Evolutionary conservation across 2,888 invertebrate genomes (phyloP), one percentile per base, ranked within the genome.

Genomic region (Bursaphelenchus okinawaensis): DNA sequence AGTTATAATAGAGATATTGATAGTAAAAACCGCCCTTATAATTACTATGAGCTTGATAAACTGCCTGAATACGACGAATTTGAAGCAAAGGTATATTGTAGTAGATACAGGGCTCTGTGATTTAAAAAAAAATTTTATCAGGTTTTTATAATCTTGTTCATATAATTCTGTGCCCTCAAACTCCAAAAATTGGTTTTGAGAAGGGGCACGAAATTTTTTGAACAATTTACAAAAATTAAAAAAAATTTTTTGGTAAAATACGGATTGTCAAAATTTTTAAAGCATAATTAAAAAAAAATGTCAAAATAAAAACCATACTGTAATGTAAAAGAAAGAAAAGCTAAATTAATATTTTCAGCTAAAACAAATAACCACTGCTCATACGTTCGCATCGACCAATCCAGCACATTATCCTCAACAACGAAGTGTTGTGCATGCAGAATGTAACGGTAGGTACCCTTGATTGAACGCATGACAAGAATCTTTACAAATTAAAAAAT

Each of bases 281-380:
- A 40, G 7, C 31, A 7, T 9, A 7, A n/a, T 9, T 19, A 19
- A 16, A 19, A 7, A 7, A 19, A 54, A 26, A n/a, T 7, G 28
- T 12, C 8, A 51, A 19, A 56, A 26, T 23, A 23, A 23, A 0
- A 4, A 9, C 29, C 16, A 12, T 19, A 54, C 12, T 16, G 51
- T 51, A 59, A 52, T 16, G 0, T 16, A 23, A 19, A 52, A 50
- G 6, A 60, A 51, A 9, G 24, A 62, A 20, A 16, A 20, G 20
- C 19, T 22, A 60, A 52, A 6, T 23, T 28, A 29, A 20, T 19
- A 20, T 16, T 75, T 71, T 22, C 62, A 72, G 72, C 51, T 55
- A 22, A 72, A 75, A 56, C 71, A 72, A 74, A 63, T 74, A 56
- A 73, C 73, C n/a, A 75, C 76, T 20, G 70, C 76, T 24, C 76